Evolutionary conservation across 2,113 vertebrate genomes (phyloP), one percentile per base, ranked within the genome.

Genomic region (Lamprotornis superbus): DNA sequence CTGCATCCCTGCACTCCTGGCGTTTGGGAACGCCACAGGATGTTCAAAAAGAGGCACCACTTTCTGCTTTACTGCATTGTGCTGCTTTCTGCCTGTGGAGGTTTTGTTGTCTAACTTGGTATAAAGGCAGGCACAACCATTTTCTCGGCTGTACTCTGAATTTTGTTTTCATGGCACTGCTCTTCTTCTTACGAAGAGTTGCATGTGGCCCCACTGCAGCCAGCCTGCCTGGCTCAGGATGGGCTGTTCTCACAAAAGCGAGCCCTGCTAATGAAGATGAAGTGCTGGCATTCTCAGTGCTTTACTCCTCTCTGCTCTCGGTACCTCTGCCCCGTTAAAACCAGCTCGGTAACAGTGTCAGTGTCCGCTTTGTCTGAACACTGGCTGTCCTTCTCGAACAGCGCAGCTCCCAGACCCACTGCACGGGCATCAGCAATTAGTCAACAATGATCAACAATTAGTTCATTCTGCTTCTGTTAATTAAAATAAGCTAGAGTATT

Each of bases 21-120:
- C 19, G 1, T 49, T 49, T 52, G 85, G 55, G n/a, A 91, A 50
- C 37, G 10, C 21, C 33, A 15, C 35, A 4, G 71, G 24, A 55
- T n/a, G 39, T 5, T 30, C 10, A 73, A 52, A 63, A 44, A 44
- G 25, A 50, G n/a, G 33, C 0, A 0, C 24, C 28, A 31, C 0
- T 42, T 91, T 69, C 65, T 59, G 27, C 63, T 89, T 39, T 65
- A 12, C 46, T 44, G 57, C 27, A 5, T 71, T 61, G 70, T 67
- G 23, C 10, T 85, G 17, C 67, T 74, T 77, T 90, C 59, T 83
- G 39, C 42, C 68, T 44, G 19, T 47, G 70, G 39, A 69, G 24
- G 21, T 80, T 83, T 80, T 69, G 40, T 60, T 92, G 74, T 57
- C 46, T 46, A 31, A 27, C 40, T 61, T 18, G 35, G 19, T 80